phyloP scores from a whole-genome alignment of 2,797 vertebrate genomes.

The Myotis findleyi region DNA sequence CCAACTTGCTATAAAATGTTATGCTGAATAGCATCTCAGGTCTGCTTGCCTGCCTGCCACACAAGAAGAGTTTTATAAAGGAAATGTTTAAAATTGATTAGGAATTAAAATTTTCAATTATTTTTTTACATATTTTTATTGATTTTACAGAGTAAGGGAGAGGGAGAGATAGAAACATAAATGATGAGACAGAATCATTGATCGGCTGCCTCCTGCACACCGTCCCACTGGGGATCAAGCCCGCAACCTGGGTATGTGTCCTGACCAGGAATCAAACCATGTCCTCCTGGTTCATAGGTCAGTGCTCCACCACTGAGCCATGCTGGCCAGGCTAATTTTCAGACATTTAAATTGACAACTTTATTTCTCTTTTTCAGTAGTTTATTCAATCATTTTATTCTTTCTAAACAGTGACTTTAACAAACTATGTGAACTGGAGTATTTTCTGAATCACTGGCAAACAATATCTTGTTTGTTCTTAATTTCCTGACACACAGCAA shows the following conservation, averaged over 20 bases:
- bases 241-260: too few relatives aligned
- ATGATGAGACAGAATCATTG: too few relatives aligned
- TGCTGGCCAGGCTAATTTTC: too few relatives aligned
- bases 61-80: neutral
- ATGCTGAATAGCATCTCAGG: neutral
- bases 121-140: neutral
- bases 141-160: too few relatives aligned
- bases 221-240: too few relatives aligned
- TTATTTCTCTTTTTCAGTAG: neutral
- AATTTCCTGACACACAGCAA: neutral
- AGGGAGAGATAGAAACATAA: too few relatives aligned
- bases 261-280: too few relatives aligned
- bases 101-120: neutral
- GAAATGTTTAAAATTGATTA: constrained; percentile 6
- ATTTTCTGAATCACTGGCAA: neutral
- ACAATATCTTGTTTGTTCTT: constrained; percentile 24
- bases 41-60: neutral
- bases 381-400: neutral
- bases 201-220: too few relatives aligned
- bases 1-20: neutral
- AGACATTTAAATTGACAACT: neutral
- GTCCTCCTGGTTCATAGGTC: too few relatives aligned
- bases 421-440: neutral
- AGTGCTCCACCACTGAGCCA: too few relatives aligned
- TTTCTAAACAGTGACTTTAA: constrained; percentile 21